Conservation (phyloP, 2,888 invertebrate genomes). For the Drosophila paranaensis region DNA sequence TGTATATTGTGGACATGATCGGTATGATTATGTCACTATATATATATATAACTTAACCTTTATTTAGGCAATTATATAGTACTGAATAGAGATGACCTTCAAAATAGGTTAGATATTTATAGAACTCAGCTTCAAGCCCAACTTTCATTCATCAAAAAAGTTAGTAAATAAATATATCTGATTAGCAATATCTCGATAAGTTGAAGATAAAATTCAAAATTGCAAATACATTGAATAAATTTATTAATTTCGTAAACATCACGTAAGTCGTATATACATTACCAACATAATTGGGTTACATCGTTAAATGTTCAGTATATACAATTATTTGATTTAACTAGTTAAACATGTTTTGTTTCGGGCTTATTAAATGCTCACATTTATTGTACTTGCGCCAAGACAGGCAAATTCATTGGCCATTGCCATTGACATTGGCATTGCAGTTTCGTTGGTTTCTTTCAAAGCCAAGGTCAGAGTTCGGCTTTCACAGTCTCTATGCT, state of each 20-base stretch:
- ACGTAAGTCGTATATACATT: constrained; percentile 50
- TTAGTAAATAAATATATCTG: too few relatives aligned
- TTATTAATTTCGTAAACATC: constrained; percentile 68
- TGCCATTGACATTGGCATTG: constrained; percentile 14
- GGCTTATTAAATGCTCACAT: constrained; percentile 63
- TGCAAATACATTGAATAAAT: constrained; percentile 30
- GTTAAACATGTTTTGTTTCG: constrained; percentile 35
- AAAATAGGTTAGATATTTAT: too few relatives aligned
- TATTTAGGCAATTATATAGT: too few relatives aligned
- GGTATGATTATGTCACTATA: too few relatives aligned
- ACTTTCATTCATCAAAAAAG: too few relatives aligned
- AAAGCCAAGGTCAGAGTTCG: background rate
- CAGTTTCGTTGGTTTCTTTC: constrained; percentile 28
- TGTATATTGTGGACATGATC: too few relatives aligned
- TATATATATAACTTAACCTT: too few relatives aligned
- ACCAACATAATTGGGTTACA: constrained; percentile 40
- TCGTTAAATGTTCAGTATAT: constrained; percentile 35
- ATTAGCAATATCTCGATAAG: too few relatives aligned
- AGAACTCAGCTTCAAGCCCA: too few relatives aligned
- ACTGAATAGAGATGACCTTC: too few relatives aligned
- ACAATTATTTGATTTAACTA: constrained; percentile 43
- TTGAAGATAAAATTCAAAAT: too few relatives aligned
- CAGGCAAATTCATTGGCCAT: constrained; percentile 9
- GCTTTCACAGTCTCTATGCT: constrained; percentile 45
- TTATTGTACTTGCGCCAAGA: constrained; percentile 55